Conservation (phyloP, 2,113 vertebrate species). For the Chaetodon trifascialis region DNA sequence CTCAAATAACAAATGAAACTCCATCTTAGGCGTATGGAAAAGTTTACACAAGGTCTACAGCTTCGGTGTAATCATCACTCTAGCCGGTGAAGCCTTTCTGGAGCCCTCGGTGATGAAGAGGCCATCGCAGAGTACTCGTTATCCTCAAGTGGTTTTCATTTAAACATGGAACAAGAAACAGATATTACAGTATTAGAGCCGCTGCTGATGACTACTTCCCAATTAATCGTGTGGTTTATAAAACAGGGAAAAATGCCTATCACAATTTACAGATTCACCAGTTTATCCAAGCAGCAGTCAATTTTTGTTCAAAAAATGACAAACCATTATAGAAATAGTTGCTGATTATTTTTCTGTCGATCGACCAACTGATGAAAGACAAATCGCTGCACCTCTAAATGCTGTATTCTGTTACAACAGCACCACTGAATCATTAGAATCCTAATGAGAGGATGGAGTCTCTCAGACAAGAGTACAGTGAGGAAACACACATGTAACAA, state of each 20-base stretch:
- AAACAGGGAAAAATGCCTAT: too few species aligned
- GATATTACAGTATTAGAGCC: background rate
- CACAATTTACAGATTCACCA: too few species aligned
- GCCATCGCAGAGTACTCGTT: background rate
- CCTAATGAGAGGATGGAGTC: background rate
- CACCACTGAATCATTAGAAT: background rate
- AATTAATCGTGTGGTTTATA: background rate
- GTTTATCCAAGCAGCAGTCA: background rate
- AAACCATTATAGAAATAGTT: background rate
- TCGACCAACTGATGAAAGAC: background rate
- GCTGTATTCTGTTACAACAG: background rate
- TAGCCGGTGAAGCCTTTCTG: background rate
- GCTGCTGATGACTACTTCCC: background rate
- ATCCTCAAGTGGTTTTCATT: background rate
- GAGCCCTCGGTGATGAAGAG: background rate
- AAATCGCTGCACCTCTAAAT: background rate
- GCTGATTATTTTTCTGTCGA: background rate
- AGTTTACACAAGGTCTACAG: background rate
- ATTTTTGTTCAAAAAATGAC: too few species aligned
- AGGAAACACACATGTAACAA: background rate
- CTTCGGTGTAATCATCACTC: background rate
- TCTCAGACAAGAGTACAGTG: background rate
- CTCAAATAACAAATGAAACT: slow-evolving; percentile 15
- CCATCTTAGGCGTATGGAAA: background rate
- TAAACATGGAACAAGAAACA: background rate